Conservation (phyloP, 2,797 vertebrate species). For the Sphaeramia orbicularis region DNA sequence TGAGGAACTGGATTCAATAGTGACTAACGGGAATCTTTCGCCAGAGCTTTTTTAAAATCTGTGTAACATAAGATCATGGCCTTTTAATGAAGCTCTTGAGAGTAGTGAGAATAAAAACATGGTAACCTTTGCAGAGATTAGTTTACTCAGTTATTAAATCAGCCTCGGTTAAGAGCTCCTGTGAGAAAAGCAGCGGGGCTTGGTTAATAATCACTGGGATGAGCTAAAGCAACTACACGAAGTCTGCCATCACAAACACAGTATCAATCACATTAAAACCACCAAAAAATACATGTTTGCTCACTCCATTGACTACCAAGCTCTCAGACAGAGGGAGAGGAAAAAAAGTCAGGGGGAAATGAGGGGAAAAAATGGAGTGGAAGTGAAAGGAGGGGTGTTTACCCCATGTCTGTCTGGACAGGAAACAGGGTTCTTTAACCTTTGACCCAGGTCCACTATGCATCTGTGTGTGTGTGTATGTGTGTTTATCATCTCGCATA, state of each 20-base stretch:
- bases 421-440: conserved; percentile 79
- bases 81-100: conserved; percentile 64
- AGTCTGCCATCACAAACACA: conserved; percentile 52
- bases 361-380: conserved; percentile 27
- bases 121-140: conserved; percentile 42
- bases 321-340: conserved; percentile 1
- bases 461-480: conserved; percentile 30
- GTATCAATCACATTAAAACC: conserved; percentile 43
- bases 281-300: background rate
- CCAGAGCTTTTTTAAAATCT: conserved; percentile 55
- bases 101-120: conserved; percentile 14
- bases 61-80: conserved; percentile 55
- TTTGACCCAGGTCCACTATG: conserved; percentile 64
- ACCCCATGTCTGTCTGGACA: conserved; percentile 81
- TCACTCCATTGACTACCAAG: conserved; percentile 12
- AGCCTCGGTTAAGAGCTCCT: conserved; percentile 47
- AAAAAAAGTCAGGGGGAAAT: conserved; percentile 3
- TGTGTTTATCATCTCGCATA: conserved; percentile 54
- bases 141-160: conserved; percentile 44
- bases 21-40: conserved; percentile 61
- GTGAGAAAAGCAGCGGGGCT: conserved; percentile 34
- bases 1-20: conserved; percentile 58
- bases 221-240: conserved; percentile 37
- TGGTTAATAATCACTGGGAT: conserved; percentile 51
- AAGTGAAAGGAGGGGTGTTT: conserved; percentile 55